phyloP scores from a whole-genome alignment of 1,140 invertebrate species.

The Matsumurasca onukii region DNA sequence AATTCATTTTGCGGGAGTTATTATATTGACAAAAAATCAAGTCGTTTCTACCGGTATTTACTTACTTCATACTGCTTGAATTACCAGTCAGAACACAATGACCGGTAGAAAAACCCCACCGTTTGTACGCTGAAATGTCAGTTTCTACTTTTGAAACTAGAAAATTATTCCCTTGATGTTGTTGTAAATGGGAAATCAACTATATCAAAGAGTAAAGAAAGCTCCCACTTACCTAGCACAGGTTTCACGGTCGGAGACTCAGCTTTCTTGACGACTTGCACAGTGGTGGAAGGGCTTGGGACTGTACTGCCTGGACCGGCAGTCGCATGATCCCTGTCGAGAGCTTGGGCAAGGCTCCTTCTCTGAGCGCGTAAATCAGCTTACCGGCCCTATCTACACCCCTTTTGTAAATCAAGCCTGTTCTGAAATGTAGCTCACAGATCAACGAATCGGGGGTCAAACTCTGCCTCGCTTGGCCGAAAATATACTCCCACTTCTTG shows the following conservation, averaged over 20 bases:
- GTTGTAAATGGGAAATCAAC: too few species aligned
- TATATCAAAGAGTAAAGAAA: not conserved
- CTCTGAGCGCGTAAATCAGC: conserved; percentile 7
- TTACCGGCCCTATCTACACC: conserved; percentile 13
- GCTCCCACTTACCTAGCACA: not conserved
- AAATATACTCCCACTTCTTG: conserved; percentile 20
- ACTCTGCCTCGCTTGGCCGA: not conserved
- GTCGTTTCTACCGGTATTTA: too few species aligned
- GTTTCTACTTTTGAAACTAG: too few species aligned
- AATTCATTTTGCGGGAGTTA: too few species aligned
- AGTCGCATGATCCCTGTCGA: not conserved
- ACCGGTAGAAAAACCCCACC: too few species aligned
- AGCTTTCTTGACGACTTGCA: conserved; percentile 1
- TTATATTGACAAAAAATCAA: too few species aligned
- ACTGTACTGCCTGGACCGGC: not conserved
- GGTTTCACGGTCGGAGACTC: conserved; percentile 4
- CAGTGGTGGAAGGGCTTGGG: conserved; percentile 3
- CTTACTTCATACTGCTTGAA: too few species aligned
- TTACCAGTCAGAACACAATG: too few species aligned
- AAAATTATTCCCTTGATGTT: too few species aligned
- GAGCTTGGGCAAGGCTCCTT: conserved; percentile 16
- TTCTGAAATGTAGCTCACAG: conserved; percentile 22
- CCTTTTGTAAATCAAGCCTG: conserved; percentile 21
- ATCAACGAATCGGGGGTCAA: conserved; percentile 1
- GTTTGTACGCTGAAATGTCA: too few species aligned